Evolutionary conservation across 1,140 invertebrate species (phyloP), one percentile per base, ranked within the genome.

Genomic region (Drosophila pruinosa): DNA sequence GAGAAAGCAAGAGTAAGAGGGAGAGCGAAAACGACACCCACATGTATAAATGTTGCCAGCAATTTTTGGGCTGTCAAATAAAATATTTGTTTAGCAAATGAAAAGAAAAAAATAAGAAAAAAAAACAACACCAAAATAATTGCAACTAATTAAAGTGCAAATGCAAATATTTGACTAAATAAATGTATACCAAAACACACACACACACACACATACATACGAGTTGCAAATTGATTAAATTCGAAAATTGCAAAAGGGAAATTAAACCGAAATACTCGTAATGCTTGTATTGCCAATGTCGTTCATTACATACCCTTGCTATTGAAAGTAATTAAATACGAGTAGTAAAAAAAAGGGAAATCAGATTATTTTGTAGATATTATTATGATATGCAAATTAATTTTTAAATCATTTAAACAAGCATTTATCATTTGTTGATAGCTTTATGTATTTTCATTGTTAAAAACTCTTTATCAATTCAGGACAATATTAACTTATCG

Each of bases 111-210:
- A 41, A 17, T n/a, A n/a, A n/a, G n/a, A 38, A 54, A 4, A 54
- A 54, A 43, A 38, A 62, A 26, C 31, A 17, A 34, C 22, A 50
- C 0, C 22, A 57, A 78, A 52, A 78, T 64, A 63, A 71, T 53
- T 48, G 67, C 65, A 72, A 75, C 72, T 83, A 83, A 83, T 82
- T 83, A 69, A 78, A 79, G 43, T 50, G 54, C 43, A 75, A 83
- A 83, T 69, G 79, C 75, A 78, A 83, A 83, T 75, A 79, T 83
- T 85, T 78, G 50, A 68, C 41, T 69, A 64, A 75, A 82, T 72
- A 70, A 53, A 69, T 72, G 39, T 24, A 56, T 48, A 28, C 15
- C 15, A 36, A 54, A 10, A 28, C 17, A 21, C 24, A 19, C 31
- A 15, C 26, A 3, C 0, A 41, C 10, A 41, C 22, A 26, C 34